A percentile compares a stretch with the other conserved stretches of the same genome.
phyloP scores from a whole-genome alignment of 2,113 vertebrate genomes.

The Laterallus jamaicensis region DNA sequence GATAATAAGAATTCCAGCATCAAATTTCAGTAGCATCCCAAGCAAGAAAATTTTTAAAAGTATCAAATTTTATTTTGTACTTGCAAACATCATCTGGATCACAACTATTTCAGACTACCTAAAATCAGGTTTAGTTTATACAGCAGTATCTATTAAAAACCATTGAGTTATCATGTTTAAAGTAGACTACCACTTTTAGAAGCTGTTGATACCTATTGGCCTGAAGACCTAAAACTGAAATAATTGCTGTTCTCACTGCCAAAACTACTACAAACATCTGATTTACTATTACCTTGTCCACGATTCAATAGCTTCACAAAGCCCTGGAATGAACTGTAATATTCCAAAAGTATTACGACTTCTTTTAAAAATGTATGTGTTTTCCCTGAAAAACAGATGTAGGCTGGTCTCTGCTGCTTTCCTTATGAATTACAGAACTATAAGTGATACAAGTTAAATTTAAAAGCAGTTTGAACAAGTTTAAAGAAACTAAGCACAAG shows the following conservation, averaged over 20 bases:
- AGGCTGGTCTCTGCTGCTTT: neutral
- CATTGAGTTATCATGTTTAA: fast-evolving
- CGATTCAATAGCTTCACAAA: neutral
- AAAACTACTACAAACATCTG: neutral
- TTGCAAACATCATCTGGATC: neutral
- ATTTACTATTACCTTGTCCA: neutral
- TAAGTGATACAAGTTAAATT: neutral
- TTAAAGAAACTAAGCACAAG: neutral
- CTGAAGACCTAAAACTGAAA: neutral
- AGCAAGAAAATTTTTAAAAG: neutral
- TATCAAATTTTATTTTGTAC: neutral
- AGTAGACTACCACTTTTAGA: neutral
- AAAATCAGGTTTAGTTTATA: neutral
- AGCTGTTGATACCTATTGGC: neutral
- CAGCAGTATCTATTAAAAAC: neutral
- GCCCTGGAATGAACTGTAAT: neutral
- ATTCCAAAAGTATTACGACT: neutral
- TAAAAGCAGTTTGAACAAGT: fast-evolving
- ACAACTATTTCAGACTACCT: neutral
- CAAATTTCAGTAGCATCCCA: neutral
- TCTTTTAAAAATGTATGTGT: neutral
- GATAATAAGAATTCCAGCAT: neutral
- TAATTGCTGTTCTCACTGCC: neutral
- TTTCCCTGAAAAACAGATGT: neutral
- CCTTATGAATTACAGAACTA: neutral